These are phyloP conservation scores for Tetraodon nigroviridis DNA, from an alignment of 2,113 vertebrate species.

Conservation along the genomic window DNA sequence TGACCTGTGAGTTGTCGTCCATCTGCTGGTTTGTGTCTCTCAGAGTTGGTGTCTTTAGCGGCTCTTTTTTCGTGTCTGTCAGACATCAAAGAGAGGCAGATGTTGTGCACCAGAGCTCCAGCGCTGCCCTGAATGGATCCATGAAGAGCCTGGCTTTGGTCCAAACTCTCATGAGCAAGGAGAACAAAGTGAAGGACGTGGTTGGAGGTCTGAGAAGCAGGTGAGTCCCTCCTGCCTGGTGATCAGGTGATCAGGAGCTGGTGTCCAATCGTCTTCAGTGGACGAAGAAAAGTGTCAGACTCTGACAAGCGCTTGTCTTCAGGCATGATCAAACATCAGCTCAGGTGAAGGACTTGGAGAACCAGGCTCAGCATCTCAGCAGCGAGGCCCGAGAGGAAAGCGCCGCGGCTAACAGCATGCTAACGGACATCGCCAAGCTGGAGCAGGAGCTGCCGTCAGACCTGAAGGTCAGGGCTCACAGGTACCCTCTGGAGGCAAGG, in stretches of 20 bases:
- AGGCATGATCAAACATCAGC: constrained; percentile 58
- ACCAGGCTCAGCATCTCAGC: constrained; percentile 37
- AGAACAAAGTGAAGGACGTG: constrained; percentile 42
- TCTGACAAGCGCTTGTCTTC: neutral
- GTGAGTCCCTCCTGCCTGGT: constrained; percentile 64
- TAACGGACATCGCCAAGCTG: constrained; percentile 54
- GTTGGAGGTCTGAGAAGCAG: constrained; percentile 68
- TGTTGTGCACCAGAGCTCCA: constrained; percentile 55
- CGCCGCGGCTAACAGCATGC: constrained; percentile 31
- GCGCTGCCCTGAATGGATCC: constrained; percentile 52
- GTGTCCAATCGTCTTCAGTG: too few species aligned
- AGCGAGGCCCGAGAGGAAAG: constrained; percentile 54
- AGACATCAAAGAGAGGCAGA: constrained; percentile 76
- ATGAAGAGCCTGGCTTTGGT: constrained; percentile 70
- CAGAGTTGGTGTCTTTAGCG: neutral
- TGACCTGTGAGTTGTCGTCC: constrained; percentile 73
- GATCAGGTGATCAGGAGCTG: too few species aligned
- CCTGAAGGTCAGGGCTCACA: constrained; percentile 43
- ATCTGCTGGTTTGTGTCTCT: neutral
- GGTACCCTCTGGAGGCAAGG: neutral
- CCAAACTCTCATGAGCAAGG: constrained; percentile 37
- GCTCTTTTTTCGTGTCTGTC: neutral
- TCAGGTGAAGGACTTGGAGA: constrained; percentile 57
- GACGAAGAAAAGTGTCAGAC: too few species aligned
- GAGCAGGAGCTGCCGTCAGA: constrained; percentile 43